phyloP scores from a whole-genome alignment of 2,113 vertebrate species.

The Megaceryle torquata region DNA sequence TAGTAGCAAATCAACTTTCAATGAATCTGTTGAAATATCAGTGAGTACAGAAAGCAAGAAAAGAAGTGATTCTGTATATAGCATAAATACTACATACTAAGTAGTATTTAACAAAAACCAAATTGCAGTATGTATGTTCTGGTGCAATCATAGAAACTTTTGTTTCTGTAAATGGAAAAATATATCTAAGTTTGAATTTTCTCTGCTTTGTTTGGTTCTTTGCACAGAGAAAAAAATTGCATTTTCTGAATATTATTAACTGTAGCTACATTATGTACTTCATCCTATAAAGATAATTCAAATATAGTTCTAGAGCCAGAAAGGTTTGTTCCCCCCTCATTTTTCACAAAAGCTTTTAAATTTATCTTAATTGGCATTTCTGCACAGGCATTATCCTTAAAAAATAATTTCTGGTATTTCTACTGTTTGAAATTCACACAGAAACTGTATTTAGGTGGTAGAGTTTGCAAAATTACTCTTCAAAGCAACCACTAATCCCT shows the following conservation, averaged over 20 bases:
- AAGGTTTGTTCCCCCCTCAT: not conserved
- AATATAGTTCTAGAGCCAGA: not conserved
- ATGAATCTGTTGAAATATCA: not conserved
- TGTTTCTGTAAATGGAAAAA: not conserved
- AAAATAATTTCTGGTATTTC: not conserved
- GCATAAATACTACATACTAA: not conserved
- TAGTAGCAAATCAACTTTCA: not conserved
- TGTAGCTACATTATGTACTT: not conserved
- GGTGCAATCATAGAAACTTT: rapidly evolving
- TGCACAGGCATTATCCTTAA: not conserved
- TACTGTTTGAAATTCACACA: not conserved
- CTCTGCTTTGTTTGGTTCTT: not conserved
- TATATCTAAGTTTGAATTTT: not conserved
- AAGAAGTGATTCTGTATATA: not conserved
- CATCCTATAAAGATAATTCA: not conserved
- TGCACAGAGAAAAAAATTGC: not conserved
- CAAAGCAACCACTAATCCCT: not conserved
- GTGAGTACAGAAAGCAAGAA: not conserved
- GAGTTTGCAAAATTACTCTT: not conserved
- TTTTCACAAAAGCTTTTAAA: not conserved
- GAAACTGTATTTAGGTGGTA: not conserved
- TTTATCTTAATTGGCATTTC: not conserved
- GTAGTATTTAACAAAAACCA: not conserved
- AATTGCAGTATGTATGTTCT: not conserved
- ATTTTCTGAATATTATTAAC: not conserved